phyloP scores from a whole-genome alignment of 2,888 invertebrate species.

The Tribolium freemani region DNA sequence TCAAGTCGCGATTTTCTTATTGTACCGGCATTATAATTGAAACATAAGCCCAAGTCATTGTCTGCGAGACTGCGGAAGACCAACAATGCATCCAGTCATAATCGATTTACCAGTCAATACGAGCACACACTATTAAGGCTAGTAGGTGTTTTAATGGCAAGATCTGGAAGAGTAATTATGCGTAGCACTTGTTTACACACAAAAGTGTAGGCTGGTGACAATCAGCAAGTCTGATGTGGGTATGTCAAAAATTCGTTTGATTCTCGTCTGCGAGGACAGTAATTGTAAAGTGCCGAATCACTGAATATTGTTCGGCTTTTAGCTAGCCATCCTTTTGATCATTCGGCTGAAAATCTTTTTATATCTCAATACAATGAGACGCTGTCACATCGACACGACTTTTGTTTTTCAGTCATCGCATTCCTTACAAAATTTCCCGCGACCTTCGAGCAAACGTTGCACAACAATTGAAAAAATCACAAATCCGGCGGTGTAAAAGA shows the following conservation, averaged over 20 bases:
- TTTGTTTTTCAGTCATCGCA: slow-evolving; percentile 34
- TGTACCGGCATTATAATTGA: slow-evolving; percentile 9
- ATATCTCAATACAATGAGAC: slow-evolving; percentile 34
- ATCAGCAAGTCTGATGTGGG: slow-evolving; percentile 43
- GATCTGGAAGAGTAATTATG: slow-evolving; percentile 46
- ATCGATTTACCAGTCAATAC: slow-evolving; percentile 18
- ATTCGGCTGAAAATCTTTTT: slow-evolving; percentile 42
- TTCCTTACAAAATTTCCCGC: slow-evolving; percentile 13
- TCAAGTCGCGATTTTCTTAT: slow-evolving; percentile 1
- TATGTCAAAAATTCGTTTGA: slow-evolving; percentile 6
- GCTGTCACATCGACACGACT: slow-evolving; percentile 37
- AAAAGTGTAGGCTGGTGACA: slow-evolving; percentile 48
- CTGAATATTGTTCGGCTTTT: slow-evolving; percentile 44
- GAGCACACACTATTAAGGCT: slow-evolving; percentile 11
- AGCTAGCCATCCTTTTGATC: slow-evolving; percentile 42
- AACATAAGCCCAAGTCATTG: slow-evolving; percentile 27
- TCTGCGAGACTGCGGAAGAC: slow-evolving; percentile 33
- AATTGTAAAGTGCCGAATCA: slow-evolving; percentile 43
- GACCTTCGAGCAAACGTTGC: slow-evolving; percentile 14
- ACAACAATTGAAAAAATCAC: slow-evolving; percentile 25
- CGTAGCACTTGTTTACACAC: slow-evolving; percentile 35
- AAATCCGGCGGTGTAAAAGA: slow-evolving; percentile 9
- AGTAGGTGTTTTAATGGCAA: slow-evolving; percentile 50
- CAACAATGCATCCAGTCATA: slow-evolving; percentile 28
- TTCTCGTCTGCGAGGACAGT: slow-evolving; percentile 22